Evolutionary conservation across 1,140 invertebrate genomes (phyloP).

Genomic region (Schlechtendalia chinensis): DNA sequence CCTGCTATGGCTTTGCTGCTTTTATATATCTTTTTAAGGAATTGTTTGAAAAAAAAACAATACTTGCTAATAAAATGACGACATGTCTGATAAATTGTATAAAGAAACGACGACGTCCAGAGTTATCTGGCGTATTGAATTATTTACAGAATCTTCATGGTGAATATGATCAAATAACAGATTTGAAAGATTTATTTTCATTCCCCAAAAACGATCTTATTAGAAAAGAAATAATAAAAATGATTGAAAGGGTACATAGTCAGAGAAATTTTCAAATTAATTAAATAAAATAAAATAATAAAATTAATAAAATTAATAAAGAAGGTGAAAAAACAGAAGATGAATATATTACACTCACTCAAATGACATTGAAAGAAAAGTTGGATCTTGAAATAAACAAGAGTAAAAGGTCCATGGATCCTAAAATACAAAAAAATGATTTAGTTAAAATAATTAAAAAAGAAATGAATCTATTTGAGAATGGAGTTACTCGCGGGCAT

Average conservation of each 20-base stretch:
- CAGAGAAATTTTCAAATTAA: too few relatives aligned
- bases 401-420: slow-evolving; percentile 12
- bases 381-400: slow-evolving; percentile 16
- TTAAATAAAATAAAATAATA: too few relatives aligned
- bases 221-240: slow-evolving; percentile 34
- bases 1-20: too few relatives aligned
- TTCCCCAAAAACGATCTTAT: slow-evolving; percentile 24
- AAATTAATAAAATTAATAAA: too few relatives aligned
- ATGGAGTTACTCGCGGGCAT: slow-evolving; percentile 1
- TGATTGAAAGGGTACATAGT: slow-evolving; percentile 24
- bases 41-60: slow-evolving; percentile 16
- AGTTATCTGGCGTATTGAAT: slow-evolving; percentile 19
- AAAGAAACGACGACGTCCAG: slow-evolving; percentile 13
- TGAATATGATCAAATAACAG: slow-evolving; percentile 16
- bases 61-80: slow-evolving; percentile 23
- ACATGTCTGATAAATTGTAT: slow-evolving; percentile 16
- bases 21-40: slow-evolving; percentile 27
- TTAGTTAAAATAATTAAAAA: slow-evolving; percentile 21
- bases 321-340: slow-evolving; percentile 18
- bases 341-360: slow-evolving; percentile 16
- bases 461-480: not conserved
- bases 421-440: slow-evolving; percentile 13
- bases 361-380: slow-evolving; percentile 19
- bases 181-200: slow-evolving; percentile 24
- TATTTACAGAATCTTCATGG: slow-evolving; percentile 15